Evolutionary conservation across 2,113 vertebrate species (phyloP).

Genomic region (Ochotona princeps): DNA sequence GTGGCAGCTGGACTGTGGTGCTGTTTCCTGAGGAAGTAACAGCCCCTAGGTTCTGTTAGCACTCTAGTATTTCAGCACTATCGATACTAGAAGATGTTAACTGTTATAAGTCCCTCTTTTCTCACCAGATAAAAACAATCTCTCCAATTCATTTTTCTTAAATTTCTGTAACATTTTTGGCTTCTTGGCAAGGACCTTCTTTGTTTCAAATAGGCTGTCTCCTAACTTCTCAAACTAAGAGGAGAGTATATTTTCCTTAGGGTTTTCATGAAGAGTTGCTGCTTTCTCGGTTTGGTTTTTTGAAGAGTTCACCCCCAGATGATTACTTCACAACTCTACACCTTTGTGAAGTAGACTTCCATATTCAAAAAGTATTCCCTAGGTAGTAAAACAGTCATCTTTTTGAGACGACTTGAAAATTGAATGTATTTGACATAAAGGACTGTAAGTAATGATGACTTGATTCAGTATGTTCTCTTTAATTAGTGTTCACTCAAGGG

Average conservation of each 20-base stretch:
- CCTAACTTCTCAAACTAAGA: neutral
- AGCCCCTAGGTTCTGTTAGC: neutral
- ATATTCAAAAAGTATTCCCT: conserved; percentile 28
- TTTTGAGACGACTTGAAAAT: conserved; percentile 42
- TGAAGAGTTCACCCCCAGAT: conserved; percentile 10
- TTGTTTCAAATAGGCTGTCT: conserved; percentile 9
- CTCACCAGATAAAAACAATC: neutral
- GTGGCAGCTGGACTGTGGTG: neutral
- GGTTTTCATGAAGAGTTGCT: conserved; percentile 6
- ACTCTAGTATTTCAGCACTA: neutral
- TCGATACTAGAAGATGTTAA: neutral
- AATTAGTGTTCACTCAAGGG: conserved; percentile 20
- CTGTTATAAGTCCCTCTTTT: neutral
- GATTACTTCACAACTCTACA: conserved; percentile 1
- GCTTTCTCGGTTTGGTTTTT: conserved; percentile 8
- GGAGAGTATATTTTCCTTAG: neutral
- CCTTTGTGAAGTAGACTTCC: neutral
- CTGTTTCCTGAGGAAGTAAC: neutral
- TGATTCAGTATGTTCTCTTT: conserved; percentile 37
- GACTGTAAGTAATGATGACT: neutral
- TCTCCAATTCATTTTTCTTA: neutral
- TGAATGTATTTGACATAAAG: neutral
- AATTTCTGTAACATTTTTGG: neutral
- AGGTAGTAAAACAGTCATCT: neutral
- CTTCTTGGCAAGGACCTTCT: conserved; percentile 12